Evolutionary conservation across 2,797 vertebrate genomes (phyloP), one percentile per base, ranked within the genome.

Genomic region (Gouania willdenowi): DNA sequence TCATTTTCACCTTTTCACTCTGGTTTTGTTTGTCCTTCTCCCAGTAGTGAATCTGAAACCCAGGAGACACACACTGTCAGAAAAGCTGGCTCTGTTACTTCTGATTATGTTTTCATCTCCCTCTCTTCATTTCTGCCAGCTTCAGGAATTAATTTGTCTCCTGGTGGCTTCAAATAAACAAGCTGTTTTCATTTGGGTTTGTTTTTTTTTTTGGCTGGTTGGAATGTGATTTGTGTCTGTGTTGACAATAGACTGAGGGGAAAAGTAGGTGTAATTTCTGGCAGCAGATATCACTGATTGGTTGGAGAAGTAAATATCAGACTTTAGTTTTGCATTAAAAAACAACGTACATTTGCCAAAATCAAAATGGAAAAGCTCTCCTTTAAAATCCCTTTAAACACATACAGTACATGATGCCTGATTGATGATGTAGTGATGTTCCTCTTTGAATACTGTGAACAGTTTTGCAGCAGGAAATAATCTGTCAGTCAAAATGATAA

Each of bases 31-130:
- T 29, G 23, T 90, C 89, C 0, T 81, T 84, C 81, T 98, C 92
- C 94, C 93, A 94, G 84, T 94, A 95, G 71, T 95, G 91, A 46
- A 98, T 87, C 95, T 97, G 70, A 26, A 66, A 45, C 18, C 56
- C 3, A 41, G 9, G 5, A 24, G 19, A 11, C 2, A 26, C 42
- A 36, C 8, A 27, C 10, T 4, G 31, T 69, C n/a, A 53, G 13
- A 28, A 26, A 43, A 25, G 7, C 14, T 2, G 5, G 1, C 22
- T 19, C 3, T 11, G 19, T 21, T 48, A 34, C 14, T 8, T 5
- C 31, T 3, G 30, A 10, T 8, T 18, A 24, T 7, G 11, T 10
- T 30, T 13, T 36, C 27, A 37, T 23, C 21, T 26, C 5, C 8
- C 19, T 29, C 29, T 21, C 20, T 14, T 46, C 2, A 22, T 30